Percentiles rank a stretch among this genome's conserved stretches.
Evolutionary conservation across 92 coral and sea anemone species (phyloP).

Genomic region (Montipora capitata): DNA sequence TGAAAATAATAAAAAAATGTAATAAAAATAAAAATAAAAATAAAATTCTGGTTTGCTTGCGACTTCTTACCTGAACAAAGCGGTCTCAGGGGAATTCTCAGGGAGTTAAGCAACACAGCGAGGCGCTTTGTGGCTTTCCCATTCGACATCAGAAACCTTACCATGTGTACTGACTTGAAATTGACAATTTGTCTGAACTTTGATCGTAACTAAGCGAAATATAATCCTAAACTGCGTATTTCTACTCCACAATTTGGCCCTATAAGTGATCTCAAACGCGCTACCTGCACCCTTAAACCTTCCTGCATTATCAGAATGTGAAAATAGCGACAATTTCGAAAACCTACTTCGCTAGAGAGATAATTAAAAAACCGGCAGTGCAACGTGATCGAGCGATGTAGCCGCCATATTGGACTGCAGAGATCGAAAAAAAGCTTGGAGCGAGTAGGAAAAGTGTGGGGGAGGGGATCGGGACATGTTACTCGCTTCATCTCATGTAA

Average conservation of each 20-base stretch:
- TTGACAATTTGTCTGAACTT: background rate
- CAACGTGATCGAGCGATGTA: too few relatives aligned
- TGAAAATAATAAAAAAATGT: too few relatives aligned
- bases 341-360: background rate
- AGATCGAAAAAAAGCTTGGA: too few relatives aligned
- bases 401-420: slow-evolving; percentile 44
- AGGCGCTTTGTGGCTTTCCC: slow-evolving; percentile 80
- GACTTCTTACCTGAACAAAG: slow-evolving; percentile 57
- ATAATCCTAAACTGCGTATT: background rate
- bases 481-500: too few relatives aligned
- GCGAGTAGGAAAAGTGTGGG: too few relatives aligned
- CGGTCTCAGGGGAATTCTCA: slow-evolving; percentile 64
- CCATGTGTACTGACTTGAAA: slow-evolving; percentile 48
- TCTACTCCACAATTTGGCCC: background rate
- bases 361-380: background rate
- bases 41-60: background rate
- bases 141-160: slow-evolving; percentile 75
- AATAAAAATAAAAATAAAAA: too few relatives aligned
- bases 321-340: background rate
- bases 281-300: background rate
- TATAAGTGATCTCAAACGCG: background rate
- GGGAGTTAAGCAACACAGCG: slow-evolving; percentile 58
- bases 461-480: too few relatives aligned
- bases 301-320: background rate
- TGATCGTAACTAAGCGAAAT: too few relatives aligned